Evolutionary conservation across 2,888 invertebrate genomes (phyloP).

Genomic region (Tenthredo mesomela): DNA sequence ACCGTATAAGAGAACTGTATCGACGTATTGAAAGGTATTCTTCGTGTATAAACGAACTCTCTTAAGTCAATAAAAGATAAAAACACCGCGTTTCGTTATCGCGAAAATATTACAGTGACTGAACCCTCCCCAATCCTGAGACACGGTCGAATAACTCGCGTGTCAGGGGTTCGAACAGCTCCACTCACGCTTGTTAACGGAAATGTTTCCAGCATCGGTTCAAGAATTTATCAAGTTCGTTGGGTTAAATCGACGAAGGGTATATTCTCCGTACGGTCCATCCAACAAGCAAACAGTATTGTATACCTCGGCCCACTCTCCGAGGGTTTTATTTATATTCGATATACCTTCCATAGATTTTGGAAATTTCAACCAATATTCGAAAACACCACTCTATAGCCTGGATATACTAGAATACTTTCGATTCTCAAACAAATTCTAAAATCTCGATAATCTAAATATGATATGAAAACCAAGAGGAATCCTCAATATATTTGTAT

Average conservation of each 20-base stretch:
- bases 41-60: neutral
- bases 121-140: neutral
- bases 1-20: neutral
- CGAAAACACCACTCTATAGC: neutral
- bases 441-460: neutral
- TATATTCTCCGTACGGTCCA: neutral
- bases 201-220: constrained; percentile 34
- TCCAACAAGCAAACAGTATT: constrained; percentile 16
- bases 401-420: neutral
- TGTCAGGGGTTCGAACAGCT: constrained; percentile 21
- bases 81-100: constrained; percentile 27
- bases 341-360: constrained; percentile 13
- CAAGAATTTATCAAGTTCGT: constrained; percentile 36
- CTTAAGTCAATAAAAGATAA: constrained; percentile 15
- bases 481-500: neutral
- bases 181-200: constrained; percentile 43
- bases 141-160: constrained; percentile 43
- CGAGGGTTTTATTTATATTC: neutral
- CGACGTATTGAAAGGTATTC: neutral
- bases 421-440: neutral
- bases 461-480: neutral
- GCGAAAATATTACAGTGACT: constrained; percentile 11
- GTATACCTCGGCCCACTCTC: neutral
- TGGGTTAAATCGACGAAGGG: constrained; percentile 29
- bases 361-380: neutral